Base-by-base conservation (phyloP, 2,113 vertebrate species). In the Castor canadensis region DNA sequence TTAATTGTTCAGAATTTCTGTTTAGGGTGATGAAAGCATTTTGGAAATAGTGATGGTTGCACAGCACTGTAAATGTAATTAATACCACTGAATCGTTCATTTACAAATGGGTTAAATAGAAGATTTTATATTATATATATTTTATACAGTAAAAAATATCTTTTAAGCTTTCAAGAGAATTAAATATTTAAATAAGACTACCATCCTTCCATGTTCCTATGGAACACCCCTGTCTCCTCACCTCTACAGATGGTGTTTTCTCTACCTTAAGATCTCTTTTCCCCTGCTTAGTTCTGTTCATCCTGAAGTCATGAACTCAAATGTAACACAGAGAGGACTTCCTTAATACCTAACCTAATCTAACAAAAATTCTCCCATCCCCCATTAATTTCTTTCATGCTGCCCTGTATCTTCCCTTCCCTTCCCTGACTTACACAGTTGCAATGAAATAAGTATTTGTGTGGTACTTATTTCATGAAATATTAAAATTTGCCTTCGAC, bases 1-100 rank as follows among this genome's bases (percentile, higher is more conserved):
- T 81, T 93, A 87, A 95, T n/a, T 45, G 40, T 52, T 60, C n/a
- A 62, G n/a, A n/a, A n/a, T 83, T 82, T 84, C 91, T 79, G n/a
- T 47, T 93, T 26, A 45, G 35, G 47, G 58, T 95, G 94, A 84
- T 77, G 62, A 93, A 89, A 86, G 92, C 38, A 38, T 72, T 94
- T 66, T 83, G 69, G 91, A 80, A 91, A 81, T 35, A 26, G 19
- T 87, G 28, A 30, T 26, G 67, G 16, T 87, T 95, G 86, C 54
- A 71, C 13, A 82, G 87, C 69, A 58, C 1, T 93, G 38, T 16
- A 1, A 75, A 60, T 72, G 26, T 47, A 62, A 62, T 47, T 45
- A 82, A 38, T 35, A 17, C 24, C 67, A 47, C 49, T 85, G 81
- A 62, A n/a, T 2, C 45, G 19, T 66, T 73, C 15, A 38, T 16